These are phyloP conservation scores for Oncorhynchus nerka DNA, from an alignment of 2,113 vertebrate genomes.

Conservation along the genomic window DNA sequence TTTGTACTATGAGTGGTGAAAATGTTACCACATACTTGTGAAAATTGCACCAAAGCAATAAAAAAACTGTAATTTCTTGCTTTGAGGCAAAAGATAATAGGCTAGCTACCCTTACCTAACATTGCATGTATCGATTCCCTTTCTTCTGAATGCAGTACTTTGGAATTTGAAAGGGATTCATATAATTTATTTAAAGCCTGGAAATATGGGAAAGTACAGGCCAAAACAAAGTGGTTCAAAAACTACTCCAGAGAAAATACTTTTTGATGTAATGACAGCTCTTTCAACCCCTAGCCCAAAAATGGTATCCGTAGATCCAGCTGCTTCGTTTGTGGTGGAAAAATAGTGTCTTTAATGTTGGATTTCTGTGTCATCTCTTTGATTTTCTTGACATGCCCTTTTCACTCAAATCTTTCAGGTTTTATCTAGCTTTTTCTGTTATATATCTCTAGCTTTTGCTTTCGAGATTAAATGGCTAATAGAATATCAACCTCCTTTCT, in stretches of 20 bases:
- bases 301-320: constrained; percentile 33
- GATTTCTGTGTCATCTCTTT: constrained; percentile 48
- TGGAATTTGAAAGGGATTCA: constrained; percentile 35
- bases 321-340: constrained; percentile 7
- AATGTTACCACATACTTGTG: no score
- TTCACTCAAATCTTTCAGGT: constrained; percentile 55
- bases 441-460: constrained; percentile 39
- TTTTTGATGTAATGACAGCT: constrained; percentile 21
- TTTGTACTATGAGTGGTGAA: no score
- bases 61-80: no score
- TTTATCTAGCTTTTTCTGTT: constrained; percentile 44
- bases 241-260: neutral
- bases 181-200: constrained; percentile 38
- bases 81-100: no score
- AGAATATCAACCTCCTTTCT: constrained; percentile 56
- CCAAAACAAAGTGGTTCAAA: neutral
- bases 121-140: no score
- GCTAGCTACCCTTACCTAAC: no score
- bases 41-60: no score
- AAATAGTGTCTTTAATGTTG: constrained; percentile 38
- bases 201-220: constrained; percentile 19
- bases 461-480: constrained; percentile 54
- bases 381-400: constrained; percentile 60
- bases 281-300: constrained; percentile 9
- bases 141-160: no score